Percentiles rank a stretch among this genome's conserved stretches.
phyloP scores from a whole-genome alignment of 1,140 invertebrate species.

The Olivierus martensii region DNA sequence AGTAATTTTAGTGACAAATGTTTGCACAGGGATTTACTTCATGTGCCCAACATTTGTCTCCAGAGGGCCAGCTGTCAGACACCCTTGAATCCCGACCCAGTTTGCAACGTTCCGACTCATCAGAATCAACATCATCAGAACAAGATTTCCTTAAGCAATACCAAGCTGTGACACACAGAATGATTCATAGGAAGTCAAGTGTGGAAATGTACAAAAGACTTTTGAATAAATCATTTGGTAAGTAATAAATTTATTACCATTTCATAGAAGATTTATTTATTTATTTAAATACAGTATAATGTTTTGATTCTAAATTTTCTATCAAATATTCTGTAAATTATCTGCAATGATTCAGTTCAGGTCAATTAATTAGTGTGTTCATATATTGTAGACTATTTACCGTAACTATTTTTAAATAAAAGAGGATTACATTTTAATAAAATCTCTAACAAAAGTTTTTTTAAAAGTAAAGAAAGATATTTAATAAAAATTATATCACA shows the following conservation, averaged over 20 bases:
- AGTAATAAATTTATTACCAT: slow-evolving; percentile 29
- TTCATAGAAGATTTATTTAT: too few relatives aligned
- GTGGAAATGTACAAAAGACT: slow-evolving; percentile 78
- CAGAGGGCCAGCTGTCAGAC: slow-evolving; percentile 9
- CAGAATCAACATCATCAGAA: slow-evolving; percentile 69
- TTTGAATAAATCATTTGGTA: slow-evolving; percentile 68
- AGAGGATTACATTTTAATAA: too few relatives aligned
- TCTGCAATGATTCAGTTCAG: too few relatives aligned
- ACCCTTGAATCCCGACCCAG: background rate
- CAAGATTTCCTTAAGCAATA: slow-evolving; percentile 71
- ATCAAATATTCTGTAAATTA: too few relatives aligned
- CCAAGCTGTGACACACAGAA: slow-evolving; percentile 68
- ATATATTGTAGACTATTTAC: too few relatives aligned
- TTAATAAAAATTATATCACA: too few relatives aligned
- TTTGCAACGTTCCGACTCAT: slow-evolving; percentile 10
- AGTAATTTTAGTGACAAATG: background rate
- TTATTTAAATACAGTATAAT: too few relatives aligned
- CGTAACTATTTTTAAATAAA: too few relatives aligned
- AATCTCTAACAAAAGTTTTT: too few relatives aligned
- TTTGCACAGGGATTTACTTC: background rate
- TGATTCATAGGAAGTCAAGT: slow-evolving; percentile 81
- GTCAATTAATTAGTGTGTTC: too few relatives aligned
- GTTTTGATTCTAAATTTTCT: too few relatives aligned
- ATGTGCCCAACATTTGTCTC: slow-evolving; percentile 5
- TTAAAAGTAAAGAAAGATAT: too few relatives aligned